Evolutionary conservation across 2,797 vertebrate genomes (phyloP).

Genomic region (Chanos chanos): DNA sequence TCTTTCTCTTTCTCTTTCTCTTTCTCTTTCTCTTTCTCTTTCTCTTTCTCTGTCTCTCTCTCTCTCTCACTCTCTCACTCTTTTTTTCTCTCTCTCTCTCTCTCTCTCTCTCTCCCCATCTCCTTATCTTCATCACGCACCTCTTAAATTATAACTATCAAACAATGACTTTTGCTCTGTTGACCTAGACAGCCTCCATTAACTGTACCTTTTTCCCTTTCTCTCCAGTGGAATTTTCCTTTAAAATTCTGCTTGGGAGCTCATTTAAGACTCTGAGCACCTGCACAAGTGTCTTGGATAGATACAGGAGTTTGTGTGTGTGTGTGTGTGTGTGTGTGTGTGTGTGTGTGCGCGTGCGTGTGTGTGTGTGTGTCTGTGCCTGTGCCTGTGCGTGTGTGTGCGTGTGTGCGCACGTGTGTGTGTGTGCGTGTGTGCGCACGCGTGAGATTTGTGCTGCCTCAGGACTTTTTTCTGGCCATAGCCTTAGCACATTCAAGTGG

Average conservation of each 20-base stretch:
- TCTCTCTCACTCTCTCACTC: too few relatives aligned
- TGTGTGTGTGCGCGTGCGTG: not conserved
- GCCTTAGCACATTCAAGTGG: too few relatives aligned
- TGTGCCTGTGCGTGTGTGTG: not conserved
- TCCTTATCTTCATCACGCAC: not conserved
- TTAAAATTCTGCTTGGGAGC: slow-evolving; percentile 44
- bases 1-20: not conserved
- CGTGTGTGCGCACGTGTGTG: not conserved
- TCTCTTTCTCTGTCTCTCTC: not conserved
- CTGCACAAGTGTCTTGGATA: slow-evolving; percentile 28
- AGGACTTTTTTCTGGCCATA: slow-evolving; percentile 31
- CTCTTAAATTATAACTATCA: too few relatives aligned
- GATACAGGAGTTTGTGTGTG: slow-evolving; percentile 27
- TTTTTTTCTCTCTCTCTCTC: slow-evolving; percentile 1
- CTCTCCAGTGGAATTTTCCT: not conserved
- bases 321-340: not conserved
- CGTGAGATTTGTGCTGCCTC: slow-evolving; percentile 39
- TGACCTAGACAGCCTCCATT: too few relatives aligned
- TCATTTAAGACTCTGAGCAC: slow-evolving; percentile 52
- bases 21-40: not conserved
- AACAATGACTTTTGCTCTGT: too few relatives aligned
- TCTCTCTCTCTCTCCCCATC: slow-evolving; percentile 26
- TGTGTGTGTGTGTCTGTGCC: not conserved
- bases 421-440: not conserved
- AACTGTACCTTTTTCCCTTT: slow-evolving; percentile 5